phyloP scores from a whole-genome alignment of 2,113 vertebrate genomes.

The Aldabrachelys gigantea region DNA sequence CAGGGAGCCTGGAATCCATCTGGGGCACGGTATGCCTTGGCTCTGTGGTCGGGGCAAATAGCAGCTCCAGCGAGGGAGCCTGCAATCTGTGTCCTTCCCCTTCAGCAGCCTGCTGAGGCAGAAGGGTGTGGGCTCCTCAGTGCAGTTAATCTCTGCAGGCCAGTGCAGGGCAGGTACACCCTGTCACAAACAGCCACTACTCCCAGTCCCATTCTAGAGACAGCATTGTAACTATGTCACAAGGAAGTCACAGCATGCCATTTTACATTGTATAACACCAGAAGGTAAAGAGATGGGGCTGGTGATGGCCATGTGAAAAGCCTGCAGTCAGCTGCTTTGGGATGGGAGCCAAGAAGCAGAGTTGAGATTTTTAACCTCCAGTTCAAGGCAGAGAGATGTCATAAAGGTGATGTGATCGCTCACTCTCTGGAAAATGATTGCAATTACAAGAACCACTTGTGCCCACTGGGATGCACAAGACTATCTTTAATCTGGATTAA shows the following conservation, averaged over 20 bases:
- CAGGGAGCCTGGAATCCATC: no score
- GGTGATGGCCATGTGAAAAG: not conserved
- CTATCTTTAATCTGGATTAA: not conserved
- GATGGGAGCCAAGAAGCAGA: not conserved
- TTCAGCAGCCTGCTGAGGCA: no score
- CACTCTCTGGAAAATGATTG: not conserved
- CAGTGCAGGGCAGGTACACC: no score
- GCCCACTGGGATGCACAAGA: not conserved
- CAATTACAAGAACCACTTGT: not conserved
- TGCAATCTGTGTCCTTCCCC: no score
- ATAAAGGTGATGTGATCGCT: not conserved
- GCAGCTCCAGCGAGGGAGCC: no score
- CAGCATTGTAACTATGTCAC: not conserved
- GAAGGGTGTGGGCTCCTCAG: no score
- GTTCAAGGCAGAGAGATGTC: not conserved
- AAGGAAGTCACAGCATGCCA: slow-evolving; percentile 70
- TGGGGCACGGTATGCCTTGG: no score
- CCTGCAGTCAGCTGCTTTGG: fast-evolving
- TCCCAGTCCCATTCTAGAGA: slow-evolving; percentile 59
- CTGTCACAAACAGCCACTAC: not conserved
- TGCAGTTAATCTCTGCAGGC: no score
- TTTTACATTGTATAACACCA: slow-evolving; percentile 65
- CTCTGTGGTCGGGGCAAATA: no score
- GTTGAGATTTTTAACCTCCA: not conserved
- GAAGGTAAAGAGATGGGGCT: slow-evolving; percentile 54